Base-by-base conservation (phyloP, 2,888 invertebrate species). In the Nephrocerus scutellatus region DNA sequence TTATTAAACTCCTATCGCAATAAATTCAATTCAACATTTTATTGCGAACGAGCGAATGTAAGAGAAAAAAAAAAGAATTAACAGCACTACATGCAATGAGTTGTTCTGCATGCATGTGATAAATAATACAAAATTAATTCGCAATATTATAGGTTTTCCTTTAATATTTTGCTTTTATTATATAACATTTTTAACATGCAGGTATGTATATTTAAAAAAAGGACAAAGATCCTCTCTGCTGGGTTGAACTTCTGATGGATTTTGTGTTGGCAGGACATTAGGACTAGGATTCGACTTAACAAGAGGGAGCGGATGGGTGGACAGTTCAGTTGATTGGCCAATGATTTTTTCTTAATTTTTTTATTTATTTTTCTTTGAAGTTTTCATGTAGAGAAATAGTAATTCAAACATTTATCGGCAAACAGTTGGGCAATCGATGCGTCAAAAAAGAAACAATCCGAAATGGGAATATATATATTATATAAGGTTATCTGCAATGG, bases 341-440 rank as follows among this genome's bases (percentile, higher is more conserved):
- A 28, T 28, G 22, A 20, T 14, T 20, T 49, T 38, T 47, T 44
- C 44, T 46, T 42, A 46, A 43, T 43, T 44, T 24, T 19, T 24
- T 36, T 29, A 20, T 19, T 29, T 29, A 19, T 18, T 22, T 33
- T 33, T n/a, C 13, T 22, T n/a, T 16, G 2, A 20, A 16, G 20
- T 22, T 23, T 33, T 6, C 20, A 43, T 41, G 54, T 75, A 86
- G 72, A 85, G 85, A n/a, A 77, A 86, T 84, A 52, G 90, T 90
- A 71, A 98, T 98, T 66, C 97, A 98, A 60, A 98, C 98, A 73
- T 98, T 98, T 60, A 98, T 98, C 98, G 37, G 98, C 95, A 73
- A 99, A 99, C 44, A 96, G 76, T 71, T 96, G 92, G 48, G 98
- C 98, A 63, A 95, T 91, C 51, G 90, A 89, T 37, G 95, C 93